Base-by-base conservation (phyloP, 1,140 invertebrate species). In the Drosophila murphyi region DNA sequence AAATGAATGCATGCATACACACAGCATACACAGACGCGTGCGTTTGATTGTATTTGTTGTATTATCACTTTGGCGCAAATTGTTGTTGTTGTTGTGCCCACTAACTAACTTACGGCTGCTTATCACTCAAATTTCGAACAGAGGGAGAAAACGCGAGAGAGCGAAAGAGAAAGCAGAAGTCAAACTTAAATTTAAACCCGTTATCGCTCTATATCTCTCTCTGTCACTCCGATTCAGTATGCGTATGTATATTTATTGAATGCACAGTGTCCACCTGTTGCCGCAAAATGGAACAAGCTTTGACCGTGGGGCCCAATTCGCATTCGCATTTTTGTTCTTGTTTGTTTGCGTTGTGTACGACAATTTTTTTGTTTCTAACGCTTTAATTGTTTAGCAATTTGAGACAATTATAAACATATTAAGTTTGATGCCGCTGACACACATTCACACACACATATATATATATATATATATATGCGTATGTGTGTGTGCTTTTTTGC, bases 371-470 rank as follows among this genome's bases (percentile, higher is more conserved):
- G 20, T 20, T 20, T 20, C 20, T 39, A 72, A 20, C 34, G 62
- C n/a, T 68, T 73, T 78, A 80, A 83, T 83, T 76, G 76, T 69
- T 85, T 83, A 48, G 76, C 81, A 77, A 83, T 85, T 83, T 76
- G 73, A 68, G 20, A 50, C 77, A 83, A 83, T 83, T 83, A 83
- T 80, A 85, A 83, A 83, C 81, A 70, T 77, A 85, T 83, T 85
- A 83, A 73, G 64, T 52, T 71, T 68, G 63, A 48, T 65, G 47
- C 54, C 55, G 67, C 45, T 39, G 57, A 76, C 80, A 82, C 76
- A 82, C 74, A 83, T 82, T 76, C 56, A 3, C 52, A 55, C 39
- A 55, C 34, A 28, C 8, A 47, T 10, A 29, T 56, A n/a, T 10
- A 28, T 20, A 47, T 10, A 29, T 56, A n/a, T 10, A 55, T n/a